Conservation (phyloP, 2,113 vertebrate species). For the Donacobius atricapilla region DNA sequence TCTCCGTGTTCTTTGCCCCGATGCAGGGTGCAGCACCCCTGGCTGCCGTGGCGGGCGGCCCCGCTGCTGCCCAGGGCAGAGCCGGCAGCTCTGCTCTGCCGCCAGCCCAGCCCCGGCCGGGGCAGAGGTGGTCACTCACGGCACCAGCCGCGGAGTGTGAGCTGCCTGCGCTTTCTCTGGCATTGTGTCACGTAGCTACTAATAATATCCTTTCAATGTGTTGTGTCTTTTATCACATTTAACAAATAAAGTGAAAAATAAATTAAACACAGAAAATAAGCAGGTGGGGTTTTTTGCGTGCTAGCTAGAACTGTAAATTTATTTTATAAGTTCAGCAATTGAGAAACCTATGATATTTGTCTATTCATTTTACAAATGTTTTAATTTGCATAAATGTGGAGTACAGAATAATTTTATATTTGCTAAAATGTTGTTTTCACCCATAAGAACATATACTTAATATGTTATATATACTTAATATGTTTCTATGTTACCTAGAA, state of each 20-base stretch:
- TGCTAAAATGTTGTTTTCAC: not conserved
- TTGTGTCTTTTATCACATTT: not conserved
- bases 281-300: not conserved
- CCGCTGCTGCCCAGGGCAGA: too few relatives aligned
- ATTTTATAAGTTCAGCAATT: not conserved
- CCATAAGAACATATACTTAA: not conserved
- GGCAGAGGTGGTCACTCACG: too few relatives aligned
- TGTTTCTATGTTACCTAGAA: not conserved
- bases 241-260: not conserved
- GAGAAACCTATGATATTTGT: not conserved
- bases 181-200: too few relatives aligned
- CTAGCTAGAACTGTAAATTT: not conserved
- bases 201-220: not conserved
- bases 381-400: not conserved
- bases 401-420: not conserved
- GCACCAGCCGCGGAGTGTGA: too few relatives aligned
- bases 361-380: not conserved
- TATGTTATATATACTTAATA: too few relatives aligned
- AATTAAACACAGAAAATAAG: not conserved
- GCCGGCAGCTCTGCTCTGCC: too few relatives aligned
- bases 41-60: too few relatives aligned
- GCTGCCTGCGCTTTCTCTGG: too few relatives aligned
- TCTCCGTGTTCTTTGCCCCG: too few relatives aligned
- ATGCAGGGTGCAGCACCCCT: too few relatives aligned
- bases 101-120: too few relatives aligned